Evolutionary conservation across 2,113 vertebrate genomes (phyloP).

Genomic region (Perccottus glenii): DNA sequence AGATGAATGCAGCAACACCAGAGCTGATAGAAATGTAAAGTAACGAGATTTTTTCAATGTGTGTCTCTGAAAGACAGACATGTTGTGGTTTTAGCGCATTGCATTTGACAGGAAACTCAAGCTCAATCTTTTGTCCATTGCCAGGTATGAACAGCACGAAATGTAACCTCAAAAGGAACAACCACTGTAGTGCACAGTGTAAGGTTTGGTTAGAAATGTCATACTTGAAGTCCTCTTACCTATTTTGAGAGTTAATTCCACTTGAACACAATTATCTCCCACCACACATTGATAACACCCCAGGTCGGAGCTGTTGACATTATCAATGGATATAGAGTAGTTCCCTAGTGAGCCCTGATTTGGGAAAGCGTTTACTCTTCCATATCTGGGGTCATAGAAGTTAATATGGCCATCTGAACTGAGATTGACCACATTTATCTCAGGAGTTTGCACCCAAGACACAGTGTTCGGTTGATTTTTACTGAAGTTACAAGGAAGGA

Average conservation of each 20-base stretch:
- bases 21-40: constrained; percentile 1
- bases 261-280: constrained; percentile 18
- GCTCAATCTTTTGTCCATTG: constrained; percentile 1
- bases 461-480: rapidly evolving
- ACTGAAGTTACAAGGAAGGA: constrained; percentile 51
- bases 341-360: constrained; percentile 54
- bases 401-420: not conserved
- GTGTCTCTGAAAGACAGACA: constrained; percentile 27
- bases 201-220: not conserved
- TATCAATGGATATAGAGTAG: constrained; percentile 67
- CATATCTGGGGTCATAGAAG: constrained; percentile 49
- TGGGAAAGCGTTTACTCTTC: constrained; percentile 66
- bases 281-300: constrained; percentile 64
- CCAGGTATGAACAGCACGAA: not conserved
- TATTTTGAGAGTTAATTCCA: constrained; percentile 28
- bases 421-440: constrained; percentile 24
- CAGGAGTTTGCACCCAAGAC: constrained; percentile 37
- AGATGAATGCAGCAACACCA: not conserved
- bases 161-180: constrained; percentile 18
- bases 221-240: constrained; percentile 15
- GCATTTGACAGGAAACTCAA: constrained; percentile 39
- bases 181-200: not conserved
- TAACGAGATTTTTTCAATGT: not conserved
- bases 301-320: constrained; percentile 52
- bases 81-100: constrained; percentile 28